phyloP scores from a whole-genome alignment of 2,797 vertebrate species.

The Anolis apletophallus region DNA sequence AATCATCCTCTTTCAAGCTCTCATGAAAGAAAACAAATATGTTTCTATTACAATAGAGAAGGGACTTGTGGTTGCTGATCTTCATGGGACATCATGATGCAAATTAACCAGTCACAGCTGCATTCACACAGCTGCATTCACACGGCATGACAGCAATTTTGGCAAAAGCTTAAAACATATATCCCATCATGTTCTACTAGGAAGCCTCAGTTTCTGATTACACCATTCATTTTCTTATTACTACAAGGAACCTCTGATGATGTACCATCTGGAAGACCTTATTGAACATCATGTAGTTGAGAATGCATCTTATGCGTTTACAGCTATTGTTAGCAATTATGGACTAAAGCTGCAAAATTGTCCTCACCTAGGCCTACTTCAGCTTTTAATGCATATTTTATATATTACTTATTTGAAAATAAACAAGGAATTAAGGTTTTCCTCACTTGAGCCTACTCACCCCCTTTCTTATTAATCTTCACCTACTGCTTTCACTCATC shows the following conservation, averaged over 20 bases:
- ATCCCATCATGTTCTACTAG: constrained; percentile 20
- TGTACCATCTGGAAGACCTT: constrained; percentile 19
- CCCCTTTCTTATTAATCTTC: not conserved
- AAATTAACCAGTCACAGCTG: constrained; percentile 24
- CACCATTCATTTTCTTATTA: not conserved
- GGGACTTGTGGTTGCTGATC: not conserved
- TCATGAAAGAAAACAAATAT: not conserved
- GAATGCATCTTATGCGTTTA: not conserved
- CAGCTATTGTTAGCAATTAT: constrained; percentile 6
- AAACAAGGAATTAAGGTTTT: not conserved
- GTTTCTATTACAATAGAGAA: not conserved
- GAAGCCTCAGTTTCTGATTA: constrained; percentile 17
- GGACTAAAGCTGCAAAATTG: not conserved
- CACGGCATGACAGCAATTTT: not conserved
- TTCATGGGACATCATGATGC: not conserved
- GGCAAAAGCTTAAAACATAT: not conserved
- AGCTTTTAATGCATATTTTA: not conserved
- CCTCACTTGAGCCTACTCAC: not conserved
- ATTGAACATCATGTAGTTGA: constrained; percentile 6
- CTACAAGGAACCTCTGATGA: constrained; percentile 6
- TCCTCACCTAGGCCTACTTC: not conserved
- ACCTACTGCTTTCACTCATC: not conserved
- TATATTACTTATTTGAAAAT: not conserved
- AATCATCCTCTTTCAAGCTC: constrained; percentile 4
- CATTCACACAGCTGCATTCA: not conserved